Evolutionary conservation across 2,888 invertebrate species (phyloP).

Genomic region (Scaptomyza reducta): DNA sequence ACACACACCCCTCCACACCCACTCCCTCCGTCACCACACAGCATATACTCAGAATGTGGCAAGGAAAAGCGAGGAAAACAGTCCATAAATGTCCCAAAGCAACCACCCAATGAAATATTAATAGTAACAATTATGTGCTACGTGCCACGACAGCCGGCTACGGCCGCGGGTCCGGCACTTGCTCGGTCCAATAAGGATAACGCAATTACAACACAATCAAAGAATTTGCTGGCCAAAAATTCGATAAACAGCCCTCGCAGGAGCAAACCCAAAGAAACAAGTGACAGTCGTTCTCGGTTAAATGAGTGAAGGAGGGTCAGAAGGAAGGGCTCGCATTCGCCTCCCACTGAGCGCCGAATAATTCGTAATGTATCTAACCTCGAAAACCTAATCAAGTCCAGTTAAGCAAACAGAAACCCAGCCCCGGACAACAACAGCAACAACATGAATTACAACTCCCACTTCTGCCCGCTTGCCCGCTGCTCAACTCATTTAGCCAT

Average conservation of each 20-base stretch:
- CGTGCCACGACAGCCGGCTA: constrained; percentile 54
- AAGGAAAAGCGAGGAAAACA: constrained; percentile 40
- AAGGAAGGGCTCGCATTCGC: not conserved
- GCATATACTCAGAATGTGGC: not conserved
- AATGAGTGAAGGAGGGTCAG: not conserved
- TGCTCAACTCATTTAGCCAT: constrained; percentile 16
- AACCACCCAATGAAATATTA: constrained; percentile 79
- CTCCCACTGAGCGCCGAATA: constrained; percentile 68
- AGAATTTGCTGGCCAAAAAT: constrained; percentile 64
- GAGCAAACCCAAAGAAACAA: constrained; percentile 35
- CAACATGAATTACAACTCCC: constrained; percentile 35
- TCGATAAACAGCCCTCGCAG: constrained; percentile 65
- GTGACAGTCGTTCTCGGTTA: constrained; percentile 21
- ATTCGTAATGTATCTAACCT: constrained; percentile 81
- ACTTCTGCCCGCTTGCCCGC: not conserved
- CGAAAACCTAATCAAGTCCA: constrained; percentile 81
- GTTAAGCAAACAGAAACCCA: constrained; percentile 68
- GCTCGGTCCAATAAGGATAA: constrained; percentile 57
- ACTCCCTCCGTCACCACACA: not conserved
- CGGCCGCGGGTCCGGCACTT: constrained; percentile 19
- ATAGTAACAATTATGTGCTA: constrained; percentile 78
- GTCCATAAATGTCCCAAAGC: constrained; percentile 67
- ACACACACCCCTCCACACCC: constrained; percentile 25
- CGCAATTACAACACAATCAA: constrained; percentile 77
- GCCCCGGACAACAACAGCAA: constrained; percentile 7